These are phyloP conservation scores for Phainopepla nitens DNA, from an alignment of 2,113 vertebrate species.

Conservation along the genomic window DNA sequence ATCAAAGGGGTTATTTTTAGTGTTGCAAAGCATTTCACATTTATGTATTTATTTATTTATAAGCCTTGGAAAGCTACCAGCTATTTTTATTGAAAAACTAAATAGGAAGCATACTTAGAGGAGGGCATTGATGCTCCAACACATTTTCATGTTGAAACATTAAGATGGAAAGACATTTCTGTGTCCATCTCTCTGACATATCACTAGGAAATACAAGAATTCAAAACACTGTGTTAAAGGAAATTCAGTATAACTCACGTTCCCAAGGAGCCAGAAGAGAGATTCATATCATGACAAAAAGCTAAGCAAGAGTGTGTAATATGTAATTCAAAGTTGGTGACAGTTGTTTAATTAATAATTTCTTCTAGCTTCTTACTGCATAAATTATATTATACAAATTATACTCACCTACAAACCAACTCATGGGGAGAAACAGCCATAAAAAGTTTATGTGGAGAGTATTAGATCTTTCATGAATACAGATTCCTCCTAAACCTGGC, in stretches of 20 bases:
- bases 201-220: neutral
- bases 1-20: constrained; percentile 27
- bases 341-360: constrained; percentile 19
- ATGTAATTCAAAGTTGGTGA: neutral
- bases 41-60: neutral
- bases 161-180: neutral
- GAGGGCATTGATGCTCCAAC: neutral
- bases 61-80: neutral
- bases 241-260: neutral
- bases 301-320: neutral
- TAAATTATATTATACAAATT: neutral
- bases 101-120: neutral
- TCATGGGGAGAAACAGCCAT: neutral
- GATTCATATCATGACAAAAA: neutral
- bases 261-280: neutral
- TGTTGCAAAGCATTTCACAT: neutral
- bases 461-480: neutral
- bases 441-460: neutral
- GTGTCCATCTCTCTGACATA: neutral
- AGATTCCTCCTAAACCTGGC: neutral
- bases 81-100: neutral
- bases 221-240: neutral
- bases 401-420: neutral
- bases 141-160: neutral
- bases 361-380: neutral